Percentiles rank a stretch among this genome's conserved stretches.
Evolutionary conservation across 2,113 vertebrate species (phyloP).

Genomic region (Protobothrops flavoviridis): DNA sequence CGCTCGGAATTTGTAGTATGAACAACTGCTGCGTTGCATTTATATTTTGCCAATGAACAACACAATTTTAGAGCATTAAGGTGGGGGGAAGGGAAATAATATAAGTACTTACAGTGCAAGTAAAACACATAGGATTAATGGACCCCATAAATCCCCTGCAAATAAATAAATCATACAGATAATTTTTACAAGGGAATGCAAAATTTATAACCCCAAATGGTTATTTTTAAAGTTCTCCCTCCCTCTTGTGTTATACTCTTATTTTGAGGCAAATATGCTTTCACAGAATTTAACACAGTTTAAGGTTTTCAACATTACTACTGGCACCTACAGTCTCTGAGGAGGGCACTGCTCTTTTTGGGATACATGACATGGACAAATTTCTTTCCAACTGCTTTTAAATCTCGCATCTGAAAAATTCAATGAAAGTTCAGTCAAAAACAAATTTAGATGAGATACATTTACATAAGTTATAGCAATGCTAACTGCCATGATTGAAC

Average conservation of each 20-base stretch:
- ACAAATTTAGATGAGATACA: neutral
- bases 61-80: neutral
- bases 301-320: neutral
- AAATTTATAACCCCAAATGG: neutral
- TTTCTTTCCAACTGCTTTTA: constrained; percentile 94
- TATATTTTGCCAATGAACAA: neutral
- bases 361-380: constrained; percentile 97
- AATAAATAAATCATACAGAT: neutral
- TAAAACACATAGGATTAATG: constrained; percentile 91
- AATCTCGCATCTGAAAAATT: constrained; percentile 85
- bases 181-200: fast-evolving
- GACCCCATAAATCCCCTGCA: constrained; percentile 96
- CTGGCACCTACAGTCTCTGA: constrained; percentile 87
- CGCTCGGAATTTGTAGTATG: neutral
- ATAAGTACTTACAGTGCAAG: constrained; percentile 87
- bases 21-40: too few relatives aligned
- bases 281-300: neutral
- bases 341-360: constrained; percentile 85
- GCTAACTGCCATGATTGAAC: neutral
- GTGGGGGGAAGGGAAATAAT: neutral
- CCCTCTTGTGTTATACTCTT: fast-evolving
- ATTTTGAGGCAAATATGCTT: neutral
- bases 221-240: neutral
- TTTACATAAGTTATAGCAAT: neutral
- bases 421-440: neutral